Base-by-base conservation (phyloP, 1,140 invertebrate species). In the Temnothorax longispinosus region DNA sequence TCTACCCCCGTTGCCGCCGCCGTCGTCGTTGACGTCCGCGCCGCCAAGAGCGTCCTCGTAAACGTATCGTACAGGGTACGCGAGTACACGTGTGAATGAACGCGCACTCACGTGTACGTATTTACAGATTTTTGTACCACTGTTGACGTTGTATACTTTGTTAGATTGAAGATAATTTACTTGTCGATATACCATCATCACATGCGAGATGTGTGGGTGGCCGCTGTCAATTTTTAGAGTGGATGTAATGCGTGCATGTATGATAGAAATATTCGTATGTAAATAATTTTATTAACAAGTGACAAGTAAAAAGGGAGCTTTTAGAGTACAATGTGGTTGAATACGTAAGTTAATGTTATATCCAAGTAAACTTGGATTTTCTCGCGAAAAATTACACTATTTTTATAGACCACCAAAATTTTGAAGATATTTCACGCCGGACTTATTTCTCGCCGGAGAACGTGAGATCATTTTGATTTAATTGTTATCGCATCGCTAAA, bases 21-120 rank as follows among this genome's bases (percentile, higher is more conserved):
- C 18, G 35, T 47, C 52, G 72, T 54, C 64, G 38, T 52, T 62
- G 56, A 52, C 76, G 54, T 35, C n/a, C 75, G 54, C 75, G 54
- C 47, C 72, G 4, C 84, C 62, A 65, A 67, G 62, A 65, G 84
- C 67, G 58, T 69, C 71, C 89, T 88, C 76, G 87, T 89, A 91
- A 94, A 88, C 85, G 87, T 74, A 72, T 90, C 86, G 75, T 87
- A 65, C 62, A 88, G 80, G 65, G 64, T 56, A 27, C 71, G 44
- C 71, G 54, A 62, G 67, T 56, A 41, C 71, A 58, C 71, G 69
- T 76, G 62, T 64, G 71, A 85, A 85, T 64, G 82, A 85, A 27
- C 27, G 64, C 60, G 82, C 38, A 41, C 27, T 44, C 75, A 35
- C 54, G 47, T 64, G 41, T 47, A 18, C 44, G 27, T 27, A 11